Percentiles rank a stretch among this genome's conserved stretches.
Conservation (phyloP, 2,113 vertebrate species). For the Triplophysa rosa region DNA sequence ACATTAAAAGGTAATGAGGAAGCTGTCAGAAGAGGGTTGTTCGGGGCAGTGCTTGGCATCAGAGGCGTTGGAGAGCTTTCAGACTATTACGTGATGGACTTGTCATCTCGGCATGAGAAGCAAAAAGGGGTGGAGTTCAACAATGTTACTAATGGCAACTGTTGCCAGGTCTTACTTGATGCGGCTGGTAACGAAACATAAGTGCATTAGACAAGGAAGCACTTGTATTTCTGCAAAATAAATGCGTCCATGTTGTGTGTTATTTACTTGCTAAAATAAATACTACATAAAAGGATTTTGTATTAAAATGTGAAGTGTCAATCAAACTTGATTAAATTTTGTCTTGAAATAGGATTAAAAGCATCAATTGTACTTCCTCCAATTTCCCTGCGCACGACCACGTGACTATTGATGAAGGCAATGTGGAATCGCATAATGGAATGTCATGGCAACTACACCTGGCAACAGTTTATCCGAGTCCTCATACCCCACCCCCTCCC, state of each 20-base stretch:
- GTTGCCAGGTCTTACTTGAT: conserved; percentile 72
- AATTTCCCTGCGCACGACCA: conserved; percentile 76
- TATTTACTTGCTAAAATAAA: conserved; percentile 36
- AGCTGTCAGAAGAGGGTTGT: conserved; percentile 76
- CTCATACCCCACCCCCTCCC: conserved; percentile 76
- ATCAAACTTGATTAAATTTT: background rate
- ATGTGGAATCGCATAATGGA: conserved; percentile 94
- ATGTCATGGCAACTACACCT: conserved; percentile 93
- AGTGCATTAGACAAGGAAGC: conserved; percentile 42
- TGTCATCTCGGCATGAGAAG: conserved; percentile 74
- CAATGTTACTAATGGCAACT: conserved; percentile 75
- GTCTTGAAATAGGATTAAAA: conserved; percentile 21
- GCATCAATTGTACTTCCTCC: conserved; percentile 43
- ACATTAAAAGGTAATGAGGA: conserved; percentile 85
- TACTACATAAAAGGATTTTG: background rate
- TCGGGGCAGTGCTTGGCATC: conserved; percentile 59
- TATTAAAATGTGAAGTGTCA: background rate
- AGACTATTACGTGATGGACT: conserved; percentile 66
- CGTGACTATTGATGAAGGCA: conserved; percentile 85
- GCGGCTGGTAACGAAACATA: conserved; percentile 44
- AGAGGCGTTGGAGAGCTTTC: conserved; percentile 71
- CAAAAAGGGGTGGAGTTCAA: conserved; percentile 74
- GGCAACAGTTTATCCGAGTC: conserved; percentile 76
- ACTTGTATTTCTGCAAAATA: conserved; percentile 25
- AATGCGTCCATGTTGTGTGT: background rate